phyloP scores from a whole-genome alignment of 2,888 invertebrate species.

The Abrostola triplasia region DNA sequence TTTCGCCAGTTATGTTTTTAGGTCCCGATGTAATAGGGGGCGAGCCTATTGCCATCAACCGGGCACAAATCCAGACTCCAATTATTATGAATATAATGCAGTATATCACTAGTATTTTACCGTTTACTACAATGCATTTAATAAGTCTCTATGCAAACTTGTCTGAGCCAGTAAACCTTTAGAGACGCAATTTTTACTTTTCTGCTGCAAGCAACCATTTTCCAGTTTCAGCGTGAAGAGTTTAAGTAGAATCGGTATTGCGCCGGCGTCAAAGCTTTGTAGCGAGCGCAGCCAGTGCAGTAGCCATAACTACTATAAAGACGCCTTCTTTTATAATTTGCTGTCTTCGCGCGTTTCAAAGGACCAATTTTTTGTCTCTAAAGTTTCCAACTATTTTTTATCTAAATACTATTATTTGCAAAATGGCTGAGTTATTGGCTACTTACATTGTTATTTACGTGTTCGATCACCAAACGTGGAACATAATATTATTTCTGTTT shows the following conservation, averaged over 20 bases:
- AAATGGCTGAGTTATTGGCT: too few species aligned
- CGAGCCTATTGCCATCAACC: too few species aligned
- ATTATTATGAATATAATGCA: too few species aligned
- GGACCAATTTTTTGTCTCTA: neutral
- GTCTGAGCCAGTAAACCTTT: neutral
- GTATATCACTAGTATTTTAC: too few species aligned
- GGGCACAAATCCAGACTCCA: too few species aligned
- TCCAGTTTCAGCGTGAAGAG: neutral
- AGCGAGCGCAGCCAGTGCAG: neutral
- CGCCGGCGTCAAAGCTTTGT: constrained; percentile 4
- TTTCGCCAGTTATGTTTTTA: too few species aligned
- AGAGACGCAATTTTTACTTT: neutral
- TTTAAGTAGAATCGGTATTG: constrained; percentile 3
- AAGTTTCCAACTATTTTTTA: neutral
- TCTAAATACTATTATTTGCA: neutral
- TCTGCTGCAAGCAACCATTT: neutral
- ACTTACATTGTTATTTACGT: too few species aligned
- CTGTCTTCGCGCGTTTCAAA: neutral
- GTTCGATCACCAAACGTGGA: too few species aligned
- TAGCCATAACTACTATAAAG: neutral
- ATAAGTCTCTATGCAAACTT: too few species aligned
- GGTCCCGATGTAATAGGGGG: too few species aligned
- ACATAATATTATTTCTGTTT: too few species aligned
- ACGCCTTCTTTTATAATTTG: constrained; percentile 1
- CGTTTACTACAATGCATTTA: too few species aligned